Evolutionary conservation across 2,113 vertebrate genomes (phyloP), one percentile per base, ranked within the genome.

Genomic region (Micromys minutus): DNA sequence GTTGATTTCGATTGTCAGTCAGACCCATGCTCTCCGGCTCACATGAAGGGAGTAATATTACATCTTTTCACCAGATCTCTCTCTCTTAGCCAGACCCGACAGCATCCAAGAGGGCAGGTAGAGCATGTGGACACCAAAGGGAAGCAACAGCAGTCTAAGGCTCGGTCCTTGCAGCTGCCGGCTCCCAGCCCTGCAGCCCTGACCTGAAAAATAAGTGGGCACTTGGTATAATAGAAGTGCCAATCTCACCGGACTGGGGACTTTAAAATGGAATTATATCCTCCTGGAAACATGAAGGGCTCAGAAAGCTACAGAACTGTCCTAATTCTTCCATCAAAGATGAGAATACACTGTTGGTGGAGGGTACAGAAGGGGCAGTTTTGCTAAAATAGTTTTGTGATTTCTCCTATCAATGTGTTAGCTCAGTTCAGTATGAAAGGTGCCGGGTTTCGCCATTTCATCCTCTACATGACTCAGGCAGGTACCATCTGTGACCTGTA

Each of bases 251-350:
- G 17, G 5, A 31, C 55, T 75, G 47, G 74, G 71, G 86, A 63
- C 24, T 89, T 87, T 92, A 4, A 91, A 93, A 75, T 83, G 65
- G 39, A 91, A 57, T 74, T 75, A 87, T 22, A 84, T 76, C 76
- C 34, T 77, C 57, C 36, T 95, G 45, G 36, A 94, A 22, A 94
- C 71, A 63, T 26, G 7, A 79, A 50, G 26, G 36, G 7, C 8
- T 63, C 34, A 77, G 63, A 42, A 95, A 90, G 12, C 76, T 79
- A n/a, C 15, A 47, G 36, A 47, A 88, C 29, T 69, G 22, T 36
- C 36, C n/a, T 67, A 80, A 88, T 72, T 76, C 79, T 85, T 65
- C 87, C n/a, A 59, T 50, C 24, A 55, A 92, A 88, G 29, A 26
- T 76, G 50, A 86, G 67, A 81, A 61, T 39, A 31, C 57, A 36